Evolutionary conservation across 2,888 invertebrate species (phyloP).

Genomic region (Nowickia ferox): DNA sequence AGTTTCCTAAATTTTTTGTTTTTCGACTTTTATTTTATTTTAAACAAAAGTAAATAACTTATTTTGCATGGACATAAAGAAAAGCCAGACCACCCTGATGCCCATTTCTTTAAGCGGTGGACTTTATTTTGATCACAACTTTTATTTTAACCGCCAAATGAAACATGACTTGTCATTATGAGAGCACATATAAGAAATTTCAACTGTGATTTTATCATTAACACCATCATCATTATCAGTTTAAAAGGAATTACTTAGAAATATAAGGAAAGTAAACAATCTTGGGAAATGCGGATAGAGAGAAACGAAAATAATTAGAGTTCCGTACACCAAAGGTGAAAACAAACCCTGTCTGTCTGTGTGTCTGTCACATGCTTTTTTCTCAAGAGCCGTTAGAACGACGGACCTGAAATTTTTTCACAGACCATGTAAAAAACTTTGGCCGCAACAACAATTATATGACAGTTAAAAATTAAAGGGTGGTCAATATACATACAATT

Average conservation of each 20-base stretch:
- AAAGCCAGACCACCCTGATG: slow-evolving; percentile 43
- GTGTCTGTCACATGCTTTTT: too few species aligned
- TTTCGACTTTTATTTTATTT: too few species aligned
- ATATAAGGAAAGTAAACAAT: slow-evolving; percentile 5
- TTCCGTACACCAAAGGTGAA: too few species aligned
- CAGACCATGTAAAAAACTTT: too few species aligned
- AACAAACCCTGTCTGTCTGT: too few species aligned
- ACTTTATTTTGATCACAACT: slow-evolving; percentile 24
- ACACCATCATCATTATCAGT: not conserved
- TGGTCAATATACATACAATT: not conserved
- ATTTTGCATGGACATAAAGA: not conserved
- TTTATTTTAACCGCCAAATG: slow-evolving; percentile 36
- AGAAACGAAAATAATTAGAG: not conserved
- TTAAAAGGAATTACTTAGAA: slow-evolving; percentile 23
- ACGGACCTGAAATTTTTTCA: too few species aligned
- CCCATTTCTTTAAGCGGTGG: slow-evolving; percentile 15
- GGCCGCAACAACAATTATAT: too few species aligned
- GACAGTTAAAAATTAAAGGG: not conserved
- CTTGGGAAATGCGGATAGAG: not conserved
- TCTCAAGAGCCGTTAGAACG: too few species aligned
- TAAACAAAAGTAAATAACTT: not conserved
- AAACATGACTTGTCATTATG: slow-evolving; percentile 45
- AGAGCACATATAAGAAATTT: slow-evolving; percentile 19
- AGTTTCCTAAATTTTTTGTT: too few species aligned
- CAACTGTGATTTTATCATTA: slow-evolving; percentile 33